These are phyloP conservation scores for Camelus bactrianus DNA, from an alignment of 2,113 vertebrate species.

Conservation along the genomic window DNA sequence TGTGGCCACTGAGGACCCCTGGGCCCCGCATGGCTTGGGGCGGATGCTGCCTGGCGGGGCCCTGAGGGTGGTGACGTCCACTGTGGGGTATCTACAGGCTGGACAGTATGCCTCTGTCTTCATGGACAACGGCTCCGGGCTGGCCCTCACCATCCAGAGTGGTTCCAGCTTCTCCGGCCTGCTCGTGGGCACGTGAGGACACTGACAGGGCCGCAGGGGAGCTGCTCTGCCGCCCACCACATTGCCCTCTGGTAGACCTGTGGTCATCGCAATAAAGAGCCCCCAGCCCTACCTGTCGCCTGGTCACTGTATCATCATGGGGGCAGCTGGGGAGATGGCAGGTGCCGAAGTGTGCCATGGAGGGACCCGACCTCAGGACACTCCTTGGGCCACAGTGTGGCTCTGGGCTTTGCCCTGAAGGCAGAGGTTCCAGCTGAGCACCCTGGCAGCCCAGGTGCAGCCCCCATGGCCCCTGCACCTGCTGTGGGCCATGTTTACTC, in stretches of 20 bases:
- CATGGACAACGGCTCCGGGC: conserved; percentile 94
- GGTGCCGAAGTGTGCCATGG: neutral
- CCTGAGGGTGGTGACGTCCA: neutral
- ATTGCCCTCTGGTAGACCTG: neutral
- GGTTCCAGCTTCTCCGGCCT: conserved; percentile 96
- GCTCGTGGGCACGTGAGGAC: conserved; percentile 91
- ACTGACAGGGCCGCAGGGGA: neutral
- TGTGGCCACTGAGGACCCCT: neutral
- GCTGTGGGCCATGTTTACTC: neutral
- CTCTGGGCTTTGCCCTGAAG: too few species aligned
- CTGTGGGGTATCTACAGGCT: conserved; percentile 83
- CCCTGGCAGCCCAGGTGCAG: neutral
- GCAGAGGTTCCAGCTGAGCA: neutral
- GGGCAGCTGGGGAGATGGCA: neutral
- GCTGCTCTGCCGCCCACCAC: accelerated
- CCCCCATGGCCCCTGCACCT: neutral
- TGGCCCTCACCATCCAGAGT: conserved; percentile 92
- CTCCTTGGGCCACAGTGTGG: too few species aligned
- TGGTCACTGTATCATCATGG: neutral
- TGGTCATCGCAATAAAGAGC: conserved; percentile 60
- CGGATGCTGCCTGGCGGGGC: neutral
- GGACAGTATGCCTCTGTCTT: conserved; percentile 97
- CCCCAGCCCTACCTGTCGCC: neutral
- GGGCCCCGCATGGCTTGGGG: too few species aligned
- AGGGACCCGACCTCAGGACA: neutral